Base-by-base conservation (phyloP, 2,888 invertebrate species). In the Eupithecia subumbrata region DNA sequence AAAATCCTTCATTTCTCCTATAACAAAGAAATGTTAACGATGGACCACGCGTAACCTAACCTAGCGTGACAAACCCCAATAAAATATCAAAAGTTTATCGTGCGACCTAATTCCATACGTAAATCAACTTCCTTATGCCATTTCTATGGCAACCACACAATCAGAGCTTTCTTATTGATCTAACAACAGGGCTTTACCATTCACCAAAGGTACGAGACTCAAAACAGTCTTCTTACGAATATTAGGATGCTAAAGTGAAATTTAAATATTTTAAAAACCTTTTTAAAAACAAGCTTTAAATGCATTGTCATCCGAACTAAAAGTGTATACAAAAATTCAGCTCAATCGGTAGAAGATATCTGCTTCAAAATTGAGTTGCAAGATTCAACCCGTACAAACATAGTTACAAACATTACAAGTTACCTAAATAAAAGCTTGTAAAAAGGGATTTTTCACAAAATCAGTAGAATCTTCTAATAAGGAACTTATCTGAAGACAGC, bases 81-180 rank as follows among this genome's bases (percentile, higher is more conserved):
- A 14, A 2, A 52, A 68, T 34, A 71, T 34, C 14, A 30, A 43
- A 43, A 45, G 5, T 56, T 69, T 73, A 68, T 73, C 16, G 73
- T 40, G n/a, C 34, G 66, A 74, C 74, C 69, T 73, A 12, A 69
- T 43, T 66, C 30, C 40, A 43, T 43, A 43, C 48, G 48, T 30
- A 45, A 43, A 56, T 43, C 48, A 30, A 5, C 69, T 72, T 74
- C 69, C 66, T 63, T 45, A 37, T 72, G 9, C 18, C 7, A 30
- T 77, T 60, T 2, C 77, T 72, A 77, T 77, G 69, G 69, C 30
- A 18, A 76, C 76, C 34, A 56, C 0, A 69, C 30, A 18, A 76
- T 68, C 56, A 37, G 2, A 40, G 69, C 45, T 45, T 69, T 68
- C 68, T 11, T 69, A 73, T 71, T 34, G 73, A 73, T 52, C 48